Percentiles rank a stretch among this genome's conserved stretches.
phyloP scores from a whole-genome alignment of 2,113 vertebrate genomes.

The Pollachius pollachius region DNA sequence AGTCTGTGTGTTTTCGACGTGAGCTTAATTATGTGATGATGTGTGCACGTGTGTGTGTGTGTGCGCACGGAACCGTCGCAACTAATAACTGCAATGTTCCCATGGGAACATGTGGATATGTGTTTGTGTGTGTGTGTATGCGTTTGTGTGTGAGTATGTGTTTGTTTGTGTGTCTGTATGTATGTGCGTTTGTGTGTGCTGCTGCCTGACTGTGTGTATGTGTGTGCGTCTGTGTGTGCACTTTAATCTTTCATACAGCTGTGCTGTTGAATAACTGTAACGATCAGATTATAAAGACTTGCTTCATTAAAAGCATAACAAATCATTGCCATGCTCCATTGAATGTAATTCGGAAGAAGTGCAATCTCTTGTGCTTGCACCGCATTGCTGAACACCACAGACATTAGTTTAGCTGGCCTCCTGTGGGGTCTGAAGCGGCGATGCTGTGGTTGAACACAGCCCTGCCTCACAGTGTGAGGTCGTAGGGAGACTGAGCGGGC shows the following conservation, averaged over 20 bases:
- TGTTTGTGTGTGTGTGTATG: slow-evolving; percentile 5
- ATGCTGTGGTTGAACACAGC: neutral
- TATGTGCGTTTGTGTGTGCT: too few relatives aligned
- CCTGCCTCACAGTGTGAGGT: slow-evolving; percentile 1
- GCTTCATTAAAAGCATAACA: neutral
- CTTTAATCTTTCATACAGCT: slow-evolving; percentile 53
- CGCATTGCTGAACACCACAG: neutral
- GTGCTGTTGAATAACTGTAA: slow-evolving; percentile 63
- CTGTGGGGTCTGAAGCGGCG: neutral
- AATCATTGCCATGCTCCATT: neutral
- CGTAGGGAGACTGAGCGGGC: slow-evolving; percentile 32
- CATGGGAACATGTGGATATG: too few relatives aligned
- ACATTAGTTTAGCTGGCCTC: neutral
- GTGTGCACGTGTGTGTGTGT: too few relatives aligned
- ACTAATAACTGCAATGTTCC: too few relatives aligned
- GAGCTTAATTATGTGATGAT: too few relatives aligned
- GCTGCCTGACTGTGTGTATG: too few relatives aligned
- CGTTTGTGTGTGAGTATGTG: too few relatives aligned
- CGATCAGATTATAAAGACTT: too few relatives aligned
- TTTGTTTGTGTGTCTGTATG: too few relatives aligned
- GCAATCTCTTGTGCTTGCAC: neutral
- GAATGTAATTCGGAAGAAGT: neutral
- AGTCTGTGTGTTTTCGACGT: too few relatives aligned
- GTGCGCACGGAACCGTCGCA: too few relatives aligned
- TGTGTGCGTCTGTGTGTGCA: too few relatives aligned